Base-by-base conservation (phyloP, 2,888 invertebrate genomes). In the Lottia scabra region DNA sequence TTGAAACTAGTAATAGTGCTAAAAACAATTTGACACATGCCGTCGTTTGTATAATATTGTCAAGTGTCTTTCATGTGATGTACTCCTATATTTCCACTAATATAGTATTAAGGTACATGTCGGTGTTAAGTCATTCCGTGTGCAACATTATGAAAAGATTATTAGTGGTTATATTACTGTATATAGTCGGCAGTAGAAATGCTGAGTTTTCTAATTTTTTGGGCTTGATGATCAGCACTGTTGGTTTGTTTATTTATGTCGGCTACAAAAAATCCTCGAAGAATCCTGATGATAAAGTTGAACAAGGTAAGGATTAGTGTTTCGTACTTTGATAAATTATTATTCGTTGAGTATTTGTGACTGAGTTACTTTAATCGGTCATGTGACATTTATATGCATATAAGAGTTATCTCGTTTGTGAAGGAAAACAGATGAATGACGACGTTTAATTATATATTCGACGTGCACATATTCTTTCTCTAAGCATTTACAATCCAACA, bases 81-180 rank as follows among this genome's bases (percentile, higher is more conserved):
- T 81, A 81, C 69, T 78, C 81, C 5, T 78, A 75, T 69, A 70
- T 81, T 8, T 79, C 79, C 16, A 78, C 78, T 0, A 68, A 27
- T 19, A 38, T 80, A 13, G 78, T 81, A 1, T 70, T 80, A 3
- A 70, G 71, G 30, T 68, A 71, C n/a, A 44, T 79, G 62, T 71
- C 76, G 19, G 81, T 81, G 44, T 78, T 81, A 16, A 76, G 79
- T 5, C 81, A 81, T 68, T 76, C 81, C 10, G 67, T 80, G 13
- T 75, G 74, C 64, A 81, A 80, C 73, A 78, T 81, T 63, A 62
- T 76, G 44, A 81, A 81, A 67, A 48, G 81, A 26, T 63, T 81
- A 4, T 67, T 77, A 16, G 79, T 81, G n/a, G 77, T 81, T 10
- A 23, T 77, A 16, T 38, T 80, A 63, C 65, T 79, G 45, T 77